A percentile compares a stretch with the other conserved stretches of the same genome.
phyloP scores from a whole-genome alignment of 2,888 invertebrate species.

The Coecobrya sp. region DNA sequence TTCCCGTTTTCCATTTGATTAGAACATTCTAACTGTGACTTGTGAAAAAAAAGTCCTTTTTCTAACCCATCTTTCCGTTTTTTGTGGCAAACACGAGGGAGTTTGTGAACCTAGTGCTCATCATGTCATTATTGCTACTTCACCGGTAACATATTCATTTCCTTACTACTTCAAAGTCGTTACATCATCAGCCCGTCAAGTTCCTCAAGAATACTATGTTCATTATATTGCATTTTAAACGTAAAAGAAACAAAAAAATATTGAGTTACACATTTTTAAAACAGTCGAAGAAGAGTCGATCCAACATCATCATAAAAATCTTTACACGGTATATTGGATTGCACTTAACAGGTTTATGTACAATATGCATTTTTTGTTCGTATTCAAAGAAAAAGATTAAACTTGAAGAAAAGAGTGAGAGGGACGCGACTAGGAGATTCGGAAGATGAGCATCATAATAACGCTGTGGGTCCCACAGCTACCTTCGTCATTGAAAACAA shows the following conservation, averaged over 20 bases:
- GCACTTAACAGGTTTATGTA: slow-evolving; percentile 44
- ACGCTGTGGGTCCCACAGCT: slow-evolving; percentile 2
- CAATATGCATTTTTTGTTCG: slow-evolving; percentile 56
- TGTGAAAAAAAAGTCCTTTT: slow-evolving; percentile 63
- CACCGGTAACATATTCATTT: slow-evolving; percentile 72
- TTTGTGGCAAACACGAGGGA: background rate
- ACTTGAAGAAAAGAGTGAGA: background rate
- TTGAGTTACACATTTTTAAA: background rate
- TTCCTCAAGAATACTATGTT: background rate
- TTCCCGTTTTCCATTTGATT: slow-evolving; percentile 75
- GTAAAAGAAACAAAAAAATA: slow-evolving; percentile 23
- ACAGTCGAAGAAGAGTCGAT: slow-evolving; percentile 44
- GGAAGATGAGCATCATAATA: slow-evolving; percentile 50
- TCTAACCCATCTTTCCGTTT: slow-evolving; percentile 19
- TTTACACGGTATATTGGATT: background rate
- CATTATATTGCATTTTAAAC: no score
- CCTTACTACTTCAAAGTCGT: slow-evolving; percentile 34
- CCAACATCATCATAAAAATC: slow-evolving; percentile 20
- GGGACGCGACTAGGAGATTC: background rate
- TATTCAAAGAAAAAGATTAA: background rate
- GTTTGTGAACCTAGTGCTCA: slow-evolving; percentile 58
- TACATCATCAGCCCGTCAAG: slow-evolving; percentile 23
- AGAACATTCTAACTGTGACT: slow-evolving; percentile 62
- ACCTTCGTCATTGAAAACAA: slow-evolving; percentile 39
- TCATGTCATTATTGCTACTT: slow-evolving; percentile 61